A percentile compares a stretch with the other conserved stretches of the same genome.
phyloP scores from a whole-genome alignment of 2,888 invertebrate species.

The Chrysolina oricalcia region DNA sequence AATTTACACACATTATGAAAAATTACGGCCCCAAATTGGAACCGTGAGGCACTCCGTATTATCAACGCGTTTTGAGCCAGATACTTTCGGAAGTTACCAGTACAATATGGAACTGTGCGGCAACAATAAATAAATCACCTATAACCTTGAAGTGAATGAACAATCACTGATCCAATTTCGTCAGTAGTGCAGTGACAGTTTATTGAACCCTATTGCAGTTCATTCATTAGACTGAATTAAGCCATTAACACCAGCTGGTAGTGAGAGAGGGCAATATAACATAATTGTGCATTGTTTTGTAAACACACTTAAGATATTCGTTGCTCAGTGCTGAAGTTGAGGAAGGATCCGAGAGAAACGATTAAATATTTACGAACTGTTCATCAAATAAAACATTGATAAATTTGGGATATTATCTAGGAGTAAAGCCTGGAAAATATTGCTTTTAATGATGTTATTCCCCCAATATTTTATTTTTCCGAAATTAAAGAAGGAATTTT shows the following conservation, averaged over 20 bases:
- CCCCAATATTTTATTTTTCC: no score
- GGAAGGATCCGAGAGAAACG: neutral
- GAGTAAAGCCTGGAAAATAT: no score
- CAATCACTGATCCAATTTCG: neutral
- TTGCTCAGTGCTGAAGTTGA: neutral
- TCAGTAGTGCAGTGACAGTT: neutral
- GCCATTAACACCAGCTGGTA: neutral
- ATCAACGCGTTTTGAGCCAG: neutral
- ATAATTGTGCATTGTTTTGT: neutral
- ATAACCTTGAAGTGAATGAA: neutral
- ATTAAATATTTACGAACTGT: no score
- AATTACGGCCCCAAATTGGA: neutral
- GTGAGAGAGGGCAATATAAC: neutral
- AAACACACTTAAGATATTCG: no score
- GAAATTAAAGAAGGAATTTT: no score
- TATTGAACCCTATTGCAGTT: neutral
- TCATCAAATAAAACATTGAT: no score
- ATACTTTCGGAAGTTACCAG: no score
- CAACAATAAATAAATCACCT: neutral
- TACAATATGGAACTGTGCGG: no score
- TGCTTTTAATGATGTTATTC: no score
- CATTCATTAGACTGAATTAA: slow-evolving; percentile 1
- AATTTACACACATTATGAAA: no score
- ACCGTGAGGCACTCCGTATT: neutral
- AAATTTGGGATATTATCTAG: no score